Evolutionary conservation across 2,113 vertebrate species (phyloP).

Genomic region (Chelonoidis abingdonii): DNA sequence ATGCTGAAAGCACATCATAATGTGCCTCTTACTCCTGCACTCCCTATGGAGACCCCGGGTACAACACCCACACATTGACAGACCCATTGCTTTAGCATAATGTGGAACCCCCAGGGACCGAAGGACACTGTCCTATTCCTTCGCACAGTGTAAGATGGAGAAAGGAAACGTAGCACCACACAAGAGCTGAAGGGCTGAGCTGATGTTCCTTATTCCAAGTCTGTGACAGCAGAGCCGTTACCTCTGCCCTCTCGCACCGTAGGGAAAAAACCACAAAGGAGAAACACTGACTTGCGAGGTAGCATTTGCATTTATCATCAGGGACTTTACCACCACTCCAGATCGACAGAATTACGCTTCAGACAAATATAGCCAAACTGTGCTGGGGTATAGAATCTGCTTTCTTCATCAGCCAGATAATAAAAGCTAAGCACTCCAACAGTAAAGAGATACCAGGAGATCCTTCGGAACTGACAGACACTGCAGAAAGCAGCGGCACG

Average conservation of each 20-base stretch:
- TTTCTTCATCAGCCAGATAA: not conserved
- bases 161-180: not conserved
- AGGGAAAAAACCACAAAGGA: not conserved
- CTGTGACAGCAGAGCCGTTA: not conserved
- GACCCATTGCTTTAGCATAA: not conserved
- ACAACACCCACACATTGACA: no score
- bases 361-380: rapidly evolving
- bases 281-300: not conserved
- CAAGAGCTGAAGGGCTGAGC: not conserved
- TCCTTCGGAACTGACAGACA: rapidly evolving
- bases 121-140: not conserved
- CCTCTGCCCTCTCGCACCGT: not conserved
- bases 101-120: not conserved
- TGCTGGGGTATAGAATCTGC: rapidly evolving
- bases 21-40: no score
- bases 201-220: not conserved
- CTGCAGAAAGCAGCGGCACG: not conserved
- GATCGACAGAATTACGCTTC: not conserved
- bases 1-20: no score
- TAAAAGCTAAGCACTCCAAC: not conserved
- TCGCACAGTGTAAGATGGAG: not conserved
- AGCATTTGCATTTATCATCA: no score
- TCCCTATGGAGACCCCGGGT: no score
- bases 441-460: rapidly evolving
- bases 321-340: no score